Percentiles rank a stretch among this genome's conserved stretches.
Evolutionary conservation across 1,140 invertebrate species (phyloP).

Genomic region (Diuraphis noxia): DNA sequence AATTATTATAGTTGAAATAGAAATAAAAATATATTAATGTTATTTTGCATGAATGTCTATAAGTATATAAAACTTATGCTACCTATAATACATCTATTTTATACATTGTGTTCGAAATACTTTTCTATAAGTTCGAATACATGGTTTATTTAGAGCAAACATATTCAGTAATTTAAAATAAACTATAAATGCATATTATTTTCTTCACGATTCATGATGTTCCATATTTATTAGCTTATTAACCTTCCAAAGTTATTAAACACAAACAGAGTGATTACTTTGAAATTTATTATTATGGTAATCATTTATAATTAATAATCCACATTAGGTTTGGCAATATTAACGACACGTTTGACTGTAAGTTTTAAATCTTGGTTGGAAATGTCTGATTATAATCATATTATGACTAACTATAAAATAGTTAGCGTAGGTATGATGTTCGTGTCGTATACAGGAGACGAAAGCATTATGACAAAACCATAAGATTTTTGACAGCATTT

Average conservation of each 20-base stretch:
- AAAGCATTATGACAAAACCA: conserved; percentile 19
- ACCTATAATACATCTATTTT: no score
- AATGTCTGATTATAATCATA: neutral
- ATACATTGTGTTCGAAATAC: neutral
- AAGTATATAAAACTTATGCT: no score
- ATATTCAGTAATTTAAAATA: neutral
- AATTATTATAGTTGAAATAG: no score
- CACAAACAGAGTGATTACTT: neutral
- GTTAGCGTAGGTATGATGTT: neutral
- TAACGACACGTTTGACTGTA: neutral
- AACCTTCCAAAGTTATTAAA: neutral
- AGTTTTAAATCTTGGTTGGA: neutral
- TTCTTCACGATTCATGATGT: neutral
- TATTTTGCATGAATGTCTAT: no score
- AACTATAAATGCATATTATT: neutral
- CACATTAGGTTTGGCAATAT: neutral
- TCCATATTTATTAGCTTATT: neutral
- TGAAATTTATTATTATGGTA: neutral
- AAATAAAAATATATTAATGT: no score
- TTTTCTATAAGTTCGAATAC: neutral
- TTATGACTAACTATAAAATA: neutral
- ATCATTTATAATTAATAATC: neutral
- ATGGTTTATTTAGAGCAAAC: no score
- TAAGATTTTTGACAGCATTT: neutral
- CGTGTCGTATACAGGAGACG: conserved; percentile 13